Evolutionary conservation across 2,888 invertebrate species (phyloP).

Genomic region (Pyrocoelia pectoralis): DNA sequence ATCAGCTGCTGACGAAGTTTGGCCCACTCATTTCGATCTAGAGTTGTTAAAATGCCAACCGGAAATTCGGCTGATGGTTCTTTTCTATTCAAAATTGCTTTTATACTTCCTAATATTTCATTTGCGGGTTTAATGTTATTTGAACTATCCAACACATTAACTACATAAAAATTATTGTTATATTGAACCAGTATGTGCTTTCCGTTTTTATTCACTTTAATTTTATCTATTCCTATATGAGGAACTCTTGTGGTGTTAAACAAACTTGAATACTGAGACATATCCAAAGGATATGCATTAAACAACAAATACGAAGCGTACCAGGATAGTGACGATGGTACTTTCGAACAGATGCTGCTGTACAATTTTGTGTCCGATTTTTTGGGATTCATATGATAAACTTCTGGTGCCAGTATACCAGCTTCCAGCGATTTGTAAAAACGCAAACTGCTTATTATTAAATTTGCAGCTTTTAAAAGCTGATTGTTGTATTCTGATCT

Average conservation of each 20-base stretch:
- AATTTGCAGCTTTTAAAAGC: slow-evolving; percentile 83
- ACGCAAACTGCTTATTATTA: slow-evolving; percentile 81
- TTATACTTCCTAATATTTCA: slow-evolving; percentile 78
- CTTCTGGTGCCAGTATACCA: slow-evolving; percentile 87
- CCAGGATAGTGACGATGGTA: slow-evolving; percentile 84
- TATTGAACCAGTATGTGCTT: slow-evolving; percentile 87
- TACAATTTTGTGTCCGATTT: slow-evolving; percentile 86
- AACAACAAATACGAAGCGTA: slow-evolving; percentile 78
- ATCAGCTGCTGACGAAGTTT: slow-evolving; percentile 69
- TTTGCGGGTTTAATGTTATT: slow-evolving; percentile 73
- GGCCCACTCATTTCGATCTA: slow-evolving; percentile 90
- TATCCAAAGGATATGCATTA: slow-evolving; percentile 95
- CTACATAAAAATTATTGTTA: slow-evolving; percentile 87
- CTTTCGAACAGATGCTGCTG: slow-evolving; percentile 73
- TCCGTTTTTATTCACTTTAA: slow-evolving; percentile 67
- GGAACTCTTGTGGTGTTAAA: slow-evolving; percentile 94
- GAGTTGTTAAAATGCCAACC: slow-evolving; percentile 83
- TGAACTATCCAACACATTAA: slow-evolving; percentile 74
- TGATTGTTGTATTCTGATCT: slow-evolving; percentile 80
- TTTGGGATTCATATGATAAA: slow-evolving; percentile 90
- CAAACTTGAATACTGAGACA: slow-evolving; percentile 92
- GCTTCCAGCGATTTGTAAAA: slow-evolving; percentile 86
- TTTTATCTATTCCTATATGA: slow-evolving; percentile 77
- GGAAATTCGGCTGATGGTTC: slow-evolving; percentile 69
- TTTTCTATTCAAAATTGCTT: slow-evolving; percentile 73